Evolutionary conservation across 2,888 invertebrate species (phyloP).

Genomic region (Phymatocera aterrima): DNA sequence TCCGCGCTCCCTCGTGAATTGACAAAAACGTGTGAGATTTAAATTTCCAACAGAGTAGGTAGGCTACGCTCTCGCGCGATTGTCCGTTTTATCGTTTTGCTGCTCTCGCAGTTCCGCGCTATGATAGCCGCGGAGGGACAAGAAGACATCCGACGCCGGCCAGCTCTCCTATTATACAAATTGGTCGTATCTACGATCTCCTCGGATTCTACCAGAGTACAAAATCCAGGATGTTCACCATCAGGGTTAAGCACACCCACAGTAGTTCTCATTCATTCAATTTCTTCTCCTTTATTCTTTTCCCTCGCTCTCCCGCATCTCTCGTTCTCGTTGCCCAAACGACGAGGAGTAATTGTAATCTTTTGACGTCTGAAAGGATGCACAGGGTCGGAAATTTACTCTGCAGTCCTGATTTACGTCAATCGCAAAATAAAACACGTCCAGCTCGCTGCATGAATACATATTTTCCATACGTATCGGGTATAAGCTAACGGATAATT

Average conservation of each 20-base stretch:
- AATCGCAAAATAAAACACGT: no score
- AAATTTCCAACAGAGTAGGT: neutral
- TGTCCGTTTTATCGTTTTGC: slow-evolving; percentile 10
- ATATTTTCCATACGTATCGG: no score
- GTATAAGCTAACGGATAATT: no score
- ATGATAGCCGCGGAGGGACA: slow-evolving; percentile 16
- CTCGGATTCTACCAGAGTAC: neutral
- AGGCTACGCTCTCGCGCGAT: neutral
- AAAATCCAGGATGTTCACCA: neutral
- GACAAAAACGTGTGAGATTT: slow-evolving; percentile 40
- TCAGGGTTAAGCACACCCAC: neutral
- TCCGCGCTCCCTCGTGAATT: slow-evolving; percentile 1
- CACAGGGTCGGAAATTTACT: no score
- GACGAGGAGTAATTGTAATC: no score
- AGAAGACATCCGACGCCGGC: neutral
- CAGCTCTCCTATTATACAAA: neutral
- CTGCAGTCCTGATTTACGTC: no score
- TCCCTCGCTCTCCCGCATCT: neutral
- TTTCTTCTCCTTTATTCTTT: neutral
- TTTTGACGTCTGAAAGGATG: no score
- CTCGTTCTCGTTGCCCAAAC: no score
- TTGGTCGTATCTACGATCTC: slow-evolving; percentile 8
- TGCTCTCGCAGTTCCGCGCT: slow-evolving; percentile 11
- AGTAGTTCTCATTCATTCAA: no score
- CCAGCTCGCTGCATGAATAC: no score